Conservation (phyloP, 1,140 invertebrate species). For the Zaprionus camerounensis region DNA sequence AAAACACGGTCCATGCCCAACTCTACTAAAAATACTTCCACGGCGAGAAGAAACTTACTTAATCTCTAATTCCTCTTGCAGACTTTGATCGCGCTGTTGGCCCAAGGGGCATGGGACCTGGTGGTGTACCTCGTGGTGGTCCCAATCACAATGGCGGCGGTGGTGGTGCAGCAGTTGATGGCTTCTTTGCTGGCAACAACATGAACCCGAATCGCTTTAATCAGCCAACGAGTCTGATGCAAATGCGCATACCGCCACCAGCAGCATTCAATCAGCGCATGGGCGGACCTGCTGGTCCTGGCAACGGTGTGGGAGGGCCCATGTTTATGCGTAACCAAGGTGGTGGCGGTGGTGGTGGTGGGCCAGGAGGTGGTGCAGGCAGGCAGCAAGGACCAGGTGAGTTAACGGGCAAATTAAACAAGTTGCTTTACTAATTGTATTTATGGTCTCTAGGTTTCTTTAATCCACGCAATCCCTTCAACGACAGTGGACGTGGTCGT, state of each 20-base stretch:
- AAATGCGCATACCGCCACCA: constrained; percentile 82
- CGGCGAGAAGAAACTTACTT: background rate
- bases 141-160: constrained; percentile 52
- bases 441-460: constrained; percentile 69
- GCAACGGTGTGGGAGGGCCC: constrained; percentile 56
- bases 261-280: constrained; percentile 74
- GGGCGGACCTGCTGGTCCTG: constrained; percentile 65
- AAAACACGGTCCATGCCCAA: too few relatives aligned
- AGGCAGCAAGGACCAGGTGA: constrained; percentile 75
- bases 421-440: background rate
- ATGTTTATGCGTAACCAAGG: constrained; percentile 73
- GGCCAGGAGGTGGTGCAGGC: constrained; percentile 34
- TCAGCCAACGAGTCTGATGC: constrained; percentile 80
- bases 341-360: constrained; percentile 51
- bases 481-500: constrained; percentile 81
- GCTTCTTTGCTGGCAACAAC: constrained; percentile 72
- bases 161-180: constrained; percentile 57
- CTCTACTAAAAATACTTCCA: background rate
- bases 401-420: background rate
- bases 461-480: constrained; percentile 83
- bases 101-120: constrained; percentile 67
- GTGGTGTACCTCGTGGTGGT: constrained; percentile 38
- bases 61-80: constrained; percentile 1
- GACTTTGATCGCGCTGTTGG: constrained; percentile 68
- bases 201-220: constrained; percentile 81